Conservation (phyloP, 2,797 vertebrate genomes). For the Toxotes lorentzi region DNA sequence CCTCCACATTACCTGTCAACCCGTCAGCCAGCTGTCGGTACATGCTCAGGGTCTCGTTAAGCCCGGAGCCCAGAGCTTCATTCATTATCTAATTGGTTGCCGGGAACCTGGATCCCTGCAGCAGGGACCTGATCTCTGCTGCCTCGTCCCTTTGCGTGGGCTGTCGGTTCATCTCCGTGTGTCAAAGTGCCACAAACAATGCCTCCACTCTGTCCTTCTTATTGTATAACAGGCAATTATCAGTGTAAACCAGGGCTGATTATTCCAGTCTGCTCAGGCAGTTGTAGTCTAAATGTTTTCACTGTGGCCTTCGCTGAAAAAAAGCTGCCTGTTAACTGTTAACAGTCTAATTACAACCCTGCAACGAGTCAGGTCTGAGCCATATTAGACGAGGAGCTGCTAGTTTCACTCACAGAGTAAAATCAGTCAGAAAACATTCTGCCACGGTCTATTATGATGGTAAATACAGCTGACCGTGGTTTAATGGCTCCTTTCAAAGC, state of each 20-base stretch:
- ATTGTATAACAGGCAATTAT: conserved; percentile 78
- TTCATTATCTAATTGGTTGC: conserved; percentile 73
- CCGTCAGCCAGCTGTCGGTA: conserved; percentile 58
- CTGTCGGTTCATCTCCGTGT: conserved; percentile 47
- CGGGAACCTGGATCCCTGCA: conserved; percentile 52
- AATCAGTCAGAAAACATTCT: conserved; percentile 41
- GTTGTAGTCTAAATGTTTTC: conserved; percentile 69
- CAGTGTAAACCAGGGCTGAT: conserved; percentile 64
- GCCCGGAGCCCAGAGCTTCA: conserved; percentile 39
- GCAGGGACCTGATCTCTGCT: conserved; percentile 53
- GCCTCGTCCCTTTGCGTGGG: conserved; percentile 59
- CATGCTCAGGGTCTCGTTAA: conserved; percentile 64
- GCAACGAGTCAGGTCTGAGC: conserved; percentile 66
- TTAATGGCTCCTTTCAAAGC: conserved; percentile 55
- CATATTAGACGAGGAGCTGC: conserved; percentile 60
- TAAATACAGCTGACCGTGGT: conserved; percentile 42
- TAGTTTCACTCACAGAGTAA: conserved; percentile 36
- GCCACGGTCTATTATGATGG: conserved; percentile 44
- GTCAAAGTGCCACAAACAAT: conserved; percentile 78
- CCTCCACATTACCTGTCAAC: conserved; percentile 51
- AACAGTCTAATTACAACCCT: conserved; percentile 79
- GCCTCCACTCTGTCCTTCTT: conserved; percentile 62
- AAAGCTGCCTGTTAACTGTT: conserved; percentile 58
- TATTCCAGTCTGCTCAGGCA: conserved; percentile 62
- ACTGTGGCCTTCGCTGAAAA: conserved; percentile 56